Conservation (phyloP, 2,113 vertebrate genomes). For the Smithornis capensis region DNA sequence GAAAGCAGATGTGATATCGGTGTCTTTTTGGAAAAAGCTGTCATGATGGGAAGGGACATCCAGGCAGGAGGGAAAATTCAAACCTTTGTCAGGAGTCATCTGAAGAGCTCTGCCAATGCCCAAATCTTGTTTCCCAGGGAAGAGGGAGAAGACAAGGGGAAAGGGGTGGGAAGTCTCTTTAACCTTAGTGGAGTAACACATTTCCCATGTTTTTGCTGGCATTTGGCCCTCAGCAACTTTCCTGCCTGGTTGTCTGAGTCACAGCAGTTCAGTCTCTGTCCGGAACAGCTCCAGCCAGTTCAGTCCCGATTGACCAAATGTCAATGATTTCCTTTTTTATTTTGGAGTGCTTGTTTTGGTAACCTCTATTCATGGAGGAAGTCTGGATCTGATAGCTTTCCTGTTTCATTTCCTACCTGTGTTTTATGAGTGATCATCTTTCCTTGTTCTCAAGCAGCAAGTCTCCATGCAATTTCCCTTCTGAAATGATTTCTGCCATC, state of each 20-base stretch:
- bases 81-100: neutral
- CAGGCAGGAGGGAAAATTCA: neutral
- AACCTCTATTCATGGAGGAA: constrained; percentile 3
- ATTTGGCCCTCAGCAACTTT: neutral
- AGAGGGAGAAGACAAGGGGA: neutral
- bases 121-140: neutral
- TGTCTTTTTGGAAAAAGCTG: neutral
- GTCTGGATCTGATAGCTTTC: constrained; percentile 49
- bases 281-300: constrained; percentile 1
- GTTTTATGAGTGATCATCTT: constrained; percentile 41
- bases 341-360: constrained; percentile 30
- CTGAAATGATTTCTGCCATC: constrained; percentile 1
- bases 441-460: constrained; percentile 49
- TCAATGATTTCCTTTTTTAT: constrained; percentile 13
- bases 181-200: neutral
- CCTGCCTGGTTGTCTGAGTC: neutral
- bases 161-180: neutral
- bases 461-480: constrained; percentile 10
- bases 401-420: constrained; percentile 56
- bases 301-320: constrained; percentile 16
- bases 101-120: neutral
- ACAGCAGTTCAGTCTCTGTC: neutral
- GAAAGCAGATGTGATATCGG: neutral
- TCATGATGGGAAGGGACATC: neutral
- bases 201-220: constrained; percentile 41